Base-by-base conservation (phyloP, 2,797 vertebrate species). In the Bufotes viridis region DNA sequence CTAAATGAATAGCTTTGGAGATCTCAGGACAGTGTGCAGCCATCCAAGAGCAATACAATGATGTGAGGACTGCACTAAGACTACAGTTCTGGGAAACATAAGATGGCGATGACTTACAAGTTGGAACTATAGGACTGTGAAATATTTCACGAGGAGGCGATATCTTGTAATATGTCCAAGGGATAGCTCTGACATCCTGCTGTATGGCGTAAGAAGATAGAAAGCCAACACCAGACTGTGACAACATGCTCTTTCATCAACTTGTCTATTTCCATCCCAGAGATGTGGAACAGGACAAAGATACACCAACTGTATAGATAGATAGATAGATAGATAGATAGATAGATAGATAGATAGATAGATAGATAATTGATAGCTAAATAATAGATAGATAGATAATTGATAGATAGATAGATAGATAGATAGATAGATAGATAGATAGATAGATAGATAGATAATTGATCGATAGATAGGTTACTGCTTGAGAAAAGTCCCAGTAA, bases 101-200 rank as follows among this genome's bases (percentile, higher is more conserved):
- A 85, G 84, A 85, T 78, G 42, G 74, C 24, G 84, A 78, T 85
- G 74, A 85, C 42, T 78, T 76, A 85, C 84, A 51, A 13, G 84
- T 65, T 78, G 84, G 74, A 85, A 85, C 84, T 85, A 78, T 53
- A 85, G 49, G 84, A 85, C 42, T 55, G 58, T 65, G 29, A 51
- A 51, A 60, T 76, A 85, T 85, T 85, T 85, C 74, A 85, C 84
- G 49, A 85, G 74, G 84, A 78, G 84, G 58, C 84, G 84, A 78
- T 74, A 78, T 85, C 72, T 65, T 85, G 74, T 65, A 78, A 78
- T 63, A 55, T 65, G 60, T 85, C 84, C 84, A 85, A 51, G n/a
- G 74, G 84, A 78, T 67, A 26, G 53, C 72, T 85, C 83, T 61
- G 58, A 85, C 72, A 78, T 85, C 83, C 72, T 78, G 58, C 72